Base-by-base conservation (phyloP, 2,797 vertebrate species). In the Phrynocephalus vlangalii region DNA sequence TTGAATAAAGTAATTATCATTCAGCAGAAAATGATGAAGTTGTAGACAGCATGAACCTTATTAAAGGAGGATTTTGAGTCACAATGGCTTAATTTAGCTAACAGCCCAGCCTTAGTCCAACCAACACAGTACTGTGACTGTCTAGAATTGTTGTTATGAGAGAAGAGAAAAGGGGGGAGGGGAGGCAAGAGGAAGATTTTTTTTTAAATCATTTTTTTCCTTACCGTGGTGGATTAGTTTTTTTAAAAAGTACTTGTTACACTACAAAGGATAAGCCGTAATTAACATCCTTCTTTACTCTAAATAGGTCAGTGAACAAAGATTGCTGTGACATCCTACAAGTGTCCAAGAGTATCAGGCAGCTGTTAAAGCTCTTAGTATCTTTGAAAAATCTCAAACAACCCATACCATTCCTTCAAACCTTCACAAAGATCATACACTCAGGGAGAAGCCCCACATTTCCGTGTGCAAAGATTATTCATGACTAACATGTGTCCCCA, bases 1-100 rank as follows among this genome's bases (percentile, higher is more conserved):
- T 99, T 99, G 99, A 99, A 99, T 99, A 99, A 99, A 99, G 99
- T 99, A 99, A 99, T 99, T 99, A 99, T 99, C 99, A 99, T 99
- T 99, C 99, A 99, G 98, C 98, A 98, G 98, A 99, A 99, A 99
- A 99, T 99, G 99, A 99, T 99, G 99, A 99, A 99, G 99, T 99
- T 99, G 99, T 99, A 99, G 99, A 99, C 99, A 99, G 98, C 98
- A 98, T 99, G 99, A 99, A 99, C 99, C 99, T 99, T 99, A 99
- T 99, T 99, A 99, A 99, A 99, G 98, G 98, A 99, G 99, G 99
- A 99, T 99, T 99, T 99, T 99, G 98, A 99, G 99, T 99, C 99
- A 99, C 98, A 99, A 99, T 99, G 98, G 98, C 99, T 99, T 99
- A 98, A 99, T 99, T 99, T 99, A 99, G 98, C 98, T 97, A 97